Evolutionary conservation across 1,140 invertebrate genomes (phyloP), one percentile per base, ranked within the genome.

Genomic region (Antheraea mylitta): DNA sequence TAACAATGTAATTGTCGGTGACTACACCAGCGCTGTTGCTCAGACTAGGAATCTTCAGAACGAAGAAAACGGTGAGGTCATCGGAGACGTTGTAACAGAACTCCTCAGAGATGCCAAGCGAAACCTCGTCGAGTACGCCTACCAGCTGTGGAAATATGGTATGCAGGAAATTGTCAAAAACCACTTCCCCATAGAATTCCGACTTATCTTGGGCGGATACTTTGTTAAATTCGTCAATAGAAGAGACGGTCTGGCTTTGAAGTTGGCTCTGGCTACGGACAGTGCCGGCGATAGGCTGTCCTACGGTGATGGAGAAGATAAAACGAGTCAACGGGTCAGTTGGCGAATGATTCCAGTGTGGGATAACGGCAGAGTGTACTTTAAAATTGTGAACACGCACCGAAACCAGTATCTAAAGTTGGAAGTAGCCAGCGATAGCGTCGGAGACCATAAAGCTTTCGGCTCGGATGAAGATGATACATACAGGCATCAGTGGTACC

Each of bases 401-500:
- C 62, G 62, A 18, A 18, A 18, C 62, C 30, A 64, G 37, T 64
- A n/a, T 37, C 18, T 64, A 30, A 64, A 64, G 37, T 16, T 38
- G 22, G 62, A 16, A 13, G 30, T 42, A 4, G 62, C 8, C 2
- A 42, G 16, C 8, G 62, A 64, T 5, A 16, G 16, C 0, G 62
- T 11, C 37, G 62, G 62, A 5, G 62, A 64, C 30, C 62, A 64
- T 13, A 64, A 9, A 3, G 62, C 36, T 37, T 64, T 37, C 18
- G 36, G 30, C 10, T 13, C 30, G 13, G 10, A 13, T 16, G 37
- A 38, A 5, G 36, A 10, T 37, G 37, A 64, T 18, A 64, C 62
- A 1, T 38, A n/a, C 62, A 64, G 62, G 18, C 62, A 64, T 13
- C 62, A 64, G 36, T 64, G 62, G 62, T 64, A 64, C 62, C 62